Evolutionary conservation across 2,113 vertebrate species (phyloP).

Genomic region (Elachura formosa): DNA sequence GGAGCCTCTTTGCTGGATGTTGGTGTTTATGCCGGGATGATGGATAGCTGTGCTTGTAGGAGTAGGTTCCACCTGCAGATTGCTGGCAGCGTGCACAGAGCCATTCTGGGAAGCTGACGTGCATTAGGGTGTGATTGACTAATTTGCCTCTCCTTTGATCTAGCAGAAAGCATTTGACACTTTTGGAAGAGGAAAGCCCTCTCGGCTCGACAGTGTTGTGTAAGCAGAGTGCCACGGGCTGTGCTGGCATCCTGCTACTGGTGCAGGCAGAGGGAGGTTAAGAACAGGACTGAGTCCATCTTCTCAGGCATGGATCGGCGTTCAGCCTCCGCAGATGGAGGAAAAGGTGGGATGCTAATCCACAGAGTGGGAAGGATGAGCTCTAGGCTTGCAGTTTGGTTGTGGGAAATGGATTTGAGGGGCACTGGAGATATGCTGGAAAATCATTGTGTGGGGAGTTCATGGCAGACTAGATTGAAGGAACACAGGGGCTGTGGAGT

Average conservation of each 20-base stretch:
- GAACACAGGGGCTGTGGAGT: not conserved
- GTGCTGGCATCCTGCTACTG: not conserved
- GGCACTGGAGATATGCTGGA: not conserved
- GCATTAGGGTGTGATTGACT: not conserved
- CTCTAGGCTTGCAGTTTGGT: not conserved
- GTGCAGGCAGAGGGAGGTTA: not conserved
- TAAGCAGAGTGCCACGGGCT: not conserved
- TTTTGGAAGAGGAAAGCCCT: constrained; percentile 13
- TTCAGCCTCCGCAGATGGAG: not conserved
- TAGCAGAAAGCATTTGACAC: not conserved
- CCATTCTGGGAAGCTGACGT: not conserved
- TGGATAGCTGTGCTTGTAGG: not conserved
- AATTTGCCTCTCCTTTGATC: constrained; percentile 7
- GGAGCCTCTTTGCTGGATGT: not conserved
- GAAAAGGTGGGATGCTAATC: not conserved
- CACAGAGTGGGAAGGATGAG: not conserved
- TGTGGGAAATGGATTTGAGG: not conserved
- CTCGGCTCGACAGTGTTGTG: not conserved
- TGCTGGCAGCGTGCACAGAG: not conserved
- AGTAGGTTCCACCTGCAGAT: not conserved
- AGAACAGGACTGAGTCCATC: not conserved
- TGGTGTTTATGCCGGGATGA: not conserved
- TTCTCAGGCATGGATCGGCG: accelerated
- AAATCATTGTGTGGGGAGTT: not conserved
- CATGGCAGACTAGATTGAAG: not conserved